Evolutionary conservation across 2,113 vertebrate genomes (phyloP).

Genomic region (Patagioenas fasciata): DNA sequence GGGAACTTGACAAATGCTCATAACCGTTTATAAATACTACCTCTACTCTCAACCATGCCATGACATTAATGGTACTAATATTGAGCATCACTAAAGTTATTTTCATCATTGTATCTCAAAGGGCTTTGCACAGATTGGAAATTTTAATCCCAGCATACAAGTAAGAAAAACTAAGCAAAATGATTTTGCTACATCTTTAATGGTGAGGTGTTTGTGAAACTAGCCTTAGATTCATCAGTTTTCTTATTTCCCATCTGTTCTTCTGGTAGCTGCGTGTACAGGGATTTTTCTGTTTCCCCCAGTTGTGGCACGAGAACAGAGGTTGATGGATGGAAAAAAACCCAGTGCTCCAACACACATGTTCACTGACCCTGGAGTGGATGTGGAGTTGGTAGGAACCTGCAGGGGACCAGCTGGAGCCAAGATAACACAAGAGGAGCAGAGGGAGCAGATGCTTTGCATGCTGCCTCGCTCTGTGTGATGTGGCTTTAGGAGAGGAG

Average conservation of each 20-base stretch:
- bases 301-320: neutral
- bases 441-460: neutral
- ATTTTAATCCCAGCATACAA: neutral
- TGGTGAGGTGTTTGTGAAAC: neutral
- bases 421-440: neutral
- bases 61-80: neutral
- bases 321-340: neutral
- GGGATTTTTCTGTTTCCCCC: neutral
- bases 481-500: neutral
- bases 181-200: neutral
- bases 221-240: neutral
- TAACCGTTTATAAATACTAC: neutral
- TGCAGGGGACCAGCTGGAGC: neutral
- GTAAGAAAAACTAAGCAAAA: neutral
- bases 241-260: neutral
- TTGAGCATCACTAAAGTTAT: neutral
- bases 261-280: neutral
- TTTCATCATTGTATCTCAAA: neutral
- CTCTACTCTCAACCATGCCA: neutral
- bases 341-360: fast-evolving
- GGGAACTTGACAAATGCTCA: neutral
- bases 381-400: neutral
- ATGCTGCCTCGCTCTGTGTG: neutral
- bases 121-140: neutral
- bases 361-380: fast-evolving